A percentile compares a stretch with the other conserved stretches of the same genome.
Conservation (phyloP, 92 coral and sea anemone genomes). For the Parazoanthus darwini region DNA sequence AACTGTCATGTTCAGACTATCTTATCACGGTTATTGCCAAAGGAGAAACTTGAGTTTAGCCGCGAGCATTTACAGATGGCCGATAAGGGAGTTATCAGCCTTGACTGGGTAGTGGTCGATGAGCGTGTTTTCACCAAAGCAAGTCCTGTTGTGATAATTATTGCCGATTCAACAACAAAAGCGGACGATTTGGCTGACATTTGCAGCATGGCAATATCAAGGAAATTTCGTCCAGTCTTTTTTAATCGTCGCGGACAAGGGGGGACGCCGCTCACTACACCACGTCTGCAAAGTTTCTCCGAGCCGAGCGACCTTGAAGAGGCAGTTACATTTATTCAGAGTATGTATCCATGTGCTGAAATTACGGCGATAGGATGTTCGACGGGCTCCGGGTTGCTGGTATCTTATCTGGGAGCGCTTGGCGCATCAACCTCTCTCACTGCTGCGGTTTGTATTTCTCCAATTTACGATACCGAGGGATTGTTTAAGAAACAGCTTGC, state of each 20-base stretch:
- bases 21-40: conserved; percentile 72
- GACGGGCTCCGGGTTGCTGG: conserved; percentile 79
- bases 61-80: conserved; percentile 95
- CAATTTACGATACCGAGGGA: conserved; percentile 87
- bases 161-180: conserved; percentile 81
- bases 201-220: conserved; percentile 62
- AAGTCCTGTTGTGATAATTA: conserved; percentile 80
- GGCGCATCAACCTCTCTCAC: conserved; percentile 57
- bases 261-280: conserved; percentile 75
- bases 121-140: conserved; percentile 64
- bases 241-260: conserved; percentile 99
- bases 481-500: conserved; percentile 65
- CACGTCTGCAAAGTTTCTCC: conserved; percentile 85
- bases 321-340: conserved; percentile 73
- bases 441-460: conserved; percentile 92
- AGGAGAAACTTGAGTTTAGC: conserved; percentile 67
- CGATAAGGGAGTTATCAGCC: conserved; percentile 88
- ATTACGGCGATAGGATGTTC: conserved; percentile 85
- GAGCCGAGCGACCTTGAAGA: conserved; percentile 89
- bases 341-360: conserved; percentile 85
- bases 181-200: conserved; percentile 67
- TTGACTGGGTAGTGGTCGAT: conserved; percentile 86
- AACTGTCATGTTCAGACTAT: conserved; percentile 84
- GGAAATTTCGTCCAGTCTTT: conserved; percentile 90
- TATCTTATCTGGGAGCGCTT: conserved; percentile 86